Percentiles rank a stretch among this genome's conserved stretches.
These are phyloP conservation scores for Ostrea denselamellosa DNA, from an alignment of 1,140 invertebrate species.

Conservation along the genomic window DNA sequence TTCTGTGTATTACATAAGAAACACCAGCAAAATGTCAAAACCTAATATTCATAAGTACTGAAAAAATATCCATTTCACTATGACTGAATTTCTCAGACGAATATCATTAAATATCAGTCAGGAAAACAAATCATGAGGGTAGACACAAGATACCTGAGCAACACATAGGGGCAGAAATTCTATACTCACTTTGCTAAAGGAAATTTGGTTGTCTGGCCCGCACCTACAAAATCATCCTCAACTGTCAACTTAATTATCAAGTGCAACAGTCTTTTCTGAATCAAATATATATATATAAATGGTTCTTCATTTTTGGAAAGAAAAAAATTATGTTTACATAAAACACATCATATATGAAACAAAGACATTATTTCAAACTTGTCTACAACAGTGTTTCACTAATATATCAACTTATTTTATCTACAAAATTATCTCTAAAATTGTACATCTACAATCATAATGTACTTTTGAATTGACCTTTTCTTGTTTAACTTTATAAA, in stretches of 20 bases:
- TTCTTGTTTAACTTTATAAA: too few relatives aligned
- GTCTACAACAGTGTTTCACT: too few relatives aligned
- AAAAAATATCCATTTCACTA: not conserved
- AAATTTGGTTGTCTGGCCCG: conserved; percentile 24
- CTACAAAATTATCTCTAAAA: too few relatives aligned
- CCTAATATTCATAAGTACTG: not conserved
- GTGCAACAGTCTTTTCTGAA: not conserved
- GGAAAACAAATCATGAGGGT: not conserved
- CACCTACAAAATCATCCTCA: conserved; percentile 6
- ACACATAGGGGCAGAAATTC: conserved; percentile 18
- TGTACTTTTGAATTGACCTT: too few relatives aligned
- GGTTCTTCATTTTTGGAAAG: too few relatives aligned
- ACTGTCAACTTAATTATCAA: not conserved
- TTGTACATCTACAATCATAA: too few relatives aligned
- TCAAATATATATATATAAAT: not conserved
- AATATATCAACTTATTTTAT: too few relatives aligned
- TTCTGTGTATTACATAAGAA: not conserved
- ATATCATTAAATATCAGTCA: conserved; percentile 26
- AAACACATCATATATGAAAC: too few relatives aligned
- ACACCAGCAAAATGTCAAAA: not conserved
- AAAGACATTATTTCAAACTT: too few relatives aligned
- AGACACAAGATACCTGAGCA: not conserved
- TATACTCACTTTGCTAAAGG: conserved; percentile 29
- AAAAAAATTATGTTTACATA: too few relatives aligned
- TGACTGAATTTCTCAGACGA: not conserved